Base-by-base conservation (phyloP, 2,113 vertebrate genomes). In the Sphaerodactylus townsendi region DNA sequence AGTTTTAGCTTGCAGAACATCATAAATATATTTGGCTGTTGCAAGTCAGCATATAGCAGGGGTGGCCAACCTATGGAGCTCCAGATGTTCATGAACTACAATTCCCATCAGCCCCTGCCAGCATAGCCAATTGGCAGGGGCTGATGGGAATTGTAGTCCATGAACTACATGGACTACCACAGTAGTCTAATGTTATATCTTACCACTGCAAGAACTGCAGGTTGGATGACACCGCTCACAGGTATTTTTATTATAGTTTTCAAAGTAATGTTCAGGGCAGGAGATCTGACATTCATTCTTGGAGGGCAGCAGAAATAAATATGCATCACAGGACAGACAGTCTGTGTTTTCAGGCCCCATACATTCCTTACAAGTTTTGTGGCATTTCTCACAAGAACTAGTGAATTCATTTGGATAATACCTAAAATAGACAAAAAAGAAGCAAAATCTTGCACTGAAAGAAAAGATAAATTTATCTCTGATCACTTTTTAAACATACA, bases 141-240 rank as follows among this genome's bases (percentile, higher is more conserved):
- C n/a, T n/a, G n/a, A n/a, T n/a, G n/a, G n/a, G n/a, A n/a, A n/a
- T n/a, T n/a, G n/a, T n/a, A n/a, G n/a, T n/a, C n/a, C n/a, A n/a
- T n/a, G n/a, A n/a, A n/a, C n/a, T n/a, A n/a, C n/a, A n/a, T n/a
- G n/a, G n/a, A n/a, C n/a, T 69, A 13, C 23, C 2, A 30, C 46
- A 85, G 81, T 25, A 0, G 6, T 13, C 10, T 17, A 83, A 11
- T 0, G 0, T n/a, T 2, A 0, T 3, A 33, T 88, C 91, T 94
- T 95, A 99, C 98, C 97, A 33, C 79, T 79, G 85, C 98, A 99
- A 10, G 96, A 96, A 19, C 86, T 95, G 87, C 99, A 99, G 56
- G 96, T 97, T 2, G 97, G 93, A 41, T 99, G 97, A 89, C 99
- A 98, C 81, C 93, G 96, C 86, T 95, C 93, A 87, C 99, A 99